Conservation (phyloP, 2,888 invertebrate genomes). For the Diogma glabrata region DNA sequence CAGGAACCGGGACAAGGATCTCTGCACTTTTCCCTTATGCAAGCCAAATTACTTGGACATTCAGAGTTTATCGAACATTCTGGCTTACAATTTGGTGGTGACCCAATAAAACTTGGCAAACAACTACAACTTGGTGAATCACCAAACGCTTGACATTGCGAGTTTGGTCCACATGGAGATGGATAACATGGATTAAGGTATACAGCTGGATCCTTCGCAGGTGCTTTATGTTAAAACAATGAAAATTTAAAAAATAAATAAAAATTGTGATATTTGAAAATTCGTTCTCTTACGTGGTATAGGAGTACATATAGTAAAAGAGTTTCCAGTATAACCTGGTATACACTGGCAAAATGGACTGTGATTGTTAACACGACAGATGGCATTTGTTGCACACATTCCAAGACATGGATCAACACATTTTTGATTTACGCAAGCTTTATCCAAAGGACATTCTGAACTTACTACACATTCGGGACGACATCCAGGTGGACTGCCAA, state of each 20-base stretch:
- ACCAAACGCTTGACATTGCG: constrained; percentile 49
- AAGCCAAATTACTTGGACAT: constrained; percentile 62
- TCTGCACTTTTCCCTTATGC: constrained; percentile 60
- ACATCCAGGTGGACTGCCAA: constrained; percentile 53
- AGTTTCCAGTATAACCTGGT: constrained; percentile 58
- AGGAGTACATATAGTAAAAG: constrained; percentile 51
- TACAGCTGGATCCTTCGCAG: constrained; percentile 22
- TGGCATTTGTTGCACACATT: constrained; percentile 50
- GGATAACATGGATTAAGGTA: constrained; percentile 45
- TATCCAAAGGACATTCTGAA: constrained; percentile 47
- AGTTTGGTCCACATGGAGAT: constrained; percentile 55
- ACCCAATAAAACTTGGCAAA: constrained; percentile 51
- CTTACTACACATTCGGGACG: constrained; percentile 54
- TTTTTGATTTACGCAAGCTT: constrained; percentile 52
- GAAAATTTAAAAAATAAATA: background rate
- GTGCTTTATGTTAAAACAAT: constrained; percentile 17
- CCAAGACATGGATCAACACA: constrained; percentile 53
- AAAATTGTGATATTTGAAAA: background rate
- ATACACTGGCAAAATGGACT: constrained; percentile 65
- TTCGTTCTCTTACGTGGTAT: constrained; percentile 36
- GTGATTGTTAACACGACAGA: constrained; percentile 63
- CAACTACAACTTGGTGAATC: constrained; percentile 54
- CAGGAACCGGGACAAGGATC: constrained; percentile 78
- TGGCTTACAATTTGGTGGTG: constrained; percentile 57
- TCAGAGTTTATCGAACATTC: constrained; percentile 62